Base-by-base conservation (phyloP, 2,113 vertebrate species). In the Sylvietta virens region DNA sequence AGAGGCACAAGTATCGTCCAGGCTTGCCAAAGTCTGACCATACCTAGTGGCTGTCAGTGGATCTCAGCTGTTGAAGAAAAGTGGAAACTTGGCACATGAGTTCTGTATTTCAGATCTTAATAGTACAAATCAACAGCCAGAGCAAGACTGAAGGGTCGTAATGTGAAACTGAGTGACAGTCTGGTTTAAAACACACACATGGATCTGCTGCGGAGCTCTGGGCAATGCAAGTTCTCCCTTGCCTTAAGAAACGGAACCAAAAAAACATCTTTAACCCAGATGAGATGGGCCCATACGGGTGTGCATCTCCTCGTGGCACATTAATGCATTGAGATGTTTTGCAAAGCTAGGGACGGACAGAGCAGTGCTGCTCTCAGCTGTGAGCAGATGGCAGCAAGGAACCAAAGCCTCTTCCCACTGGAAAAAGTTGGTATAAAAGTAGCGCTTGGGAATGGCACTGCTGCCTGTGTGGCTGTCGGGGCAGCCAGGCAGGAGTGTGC, bases 221-320 rank as follows among this genome's bases (percentile, higher is more conserved):
- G 95, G 95, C 91, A 97, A 80, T 86, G 79, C 92, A 79, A 88
- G 92, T 88, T 94, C 95, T 96, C 72, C 88, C 58, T 85, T 3
- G 79, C 93, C 81, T 95, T 92, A 91, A 69, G 92, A 95, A 96
- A 28, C 47, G 58, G 83, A 95, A 88, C 37, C 64, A 60, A 81
- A 61, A 61, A 92, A 90, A 95, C 95, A 96, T 95, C 95, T 97
- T 97, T 95, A 92, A 84, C 91, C 94, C 97, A 97, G 94, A 97
- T 94, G 95, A 97, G 86, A 57, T 77, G 82, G 76, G 86, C 61
- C 86, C 0, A 1, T 42, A 1, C 81, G 86, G 73, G 64, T 92
- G 86, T 0, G 6, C 1, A 0, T 91, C 94, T 96, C 92, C 90
- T 88, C 1, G 3, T 64, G 92, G 83, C 85, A 65, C 65, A 5